A percentile compares a stretch with the other conserved stretches of the same genome.
phyloP scores from a whole-genome alignment of 92 coral and sea anemone species.

The Heteractis magnifica region DNA sequence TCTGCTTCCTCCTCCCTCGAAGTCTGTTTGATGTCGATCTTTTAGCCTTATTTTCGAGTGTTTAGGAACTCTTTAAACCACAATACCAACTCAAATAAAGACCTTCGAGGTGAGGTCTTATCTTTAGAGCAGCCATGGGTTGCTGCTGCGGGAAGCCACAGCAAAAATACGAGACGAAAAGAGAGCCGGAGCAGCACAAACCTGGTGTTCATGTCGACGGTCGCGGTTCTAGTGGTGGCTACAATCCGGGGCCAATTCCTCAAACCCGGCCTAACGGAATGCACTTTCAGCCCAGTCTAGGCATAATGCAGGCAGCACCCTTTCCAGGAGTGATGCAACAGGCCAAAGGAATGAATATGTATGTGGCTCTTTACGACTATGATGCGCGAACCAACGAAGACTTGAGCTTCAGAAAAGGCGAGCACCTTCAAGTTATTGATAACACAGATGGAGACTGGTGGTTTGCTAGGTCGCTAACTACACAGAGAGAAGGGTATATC shows the following conservation, averaged over 20 bases:
- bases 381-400: slow-evolving; percentile 97
- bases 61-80: slow-evolving; percentile 20
- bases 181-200: slow-evolving; percentile 37
- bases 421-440: slow-evolving; percentile 89
- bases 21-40: slow-evolving; percentile 25
- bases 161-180: slow-evolving; percentile 61
- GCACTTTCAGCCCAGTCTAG: slow-evolving; percentile 37
- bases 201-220: slow-evolving; percentile 47
- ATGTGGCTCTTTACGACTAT: slow-evolving; percentile 94
- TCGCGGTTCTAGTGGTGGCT: slow-evolving; percentile 24
- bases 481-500: slow-evolving; percentile 87
- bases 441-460: slow-evolving; percentile 99
- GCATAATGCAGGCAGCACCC: slow-evolving; percentile 27
- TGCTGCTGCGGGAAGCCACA: slow-evolving; percentile 88
- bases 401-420: slow-evolving; percentile 92
- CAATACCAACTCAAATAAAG: slow-evolving; percentile 15
- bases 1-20: slow-evolving; percentile 50
- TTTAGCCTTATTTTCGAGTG: slow-evolving; percentile 31
- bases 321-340: slow-evolving; percentile 55
- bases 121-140: slow-evolving; percentile 85
- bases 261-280: slow-evolving; percentile 30
- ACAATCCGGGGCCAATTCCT: slow-evolving; percentile 6
- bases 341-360: slow-evolving; percentile 55
- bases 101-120: slow-evolving; percentile 25
- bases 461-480: slow-evolving; percentile 84